Base-by-base conservation (phyloP, 2,888 invertebrate species). In the Calephelis perditalis region DNA sequence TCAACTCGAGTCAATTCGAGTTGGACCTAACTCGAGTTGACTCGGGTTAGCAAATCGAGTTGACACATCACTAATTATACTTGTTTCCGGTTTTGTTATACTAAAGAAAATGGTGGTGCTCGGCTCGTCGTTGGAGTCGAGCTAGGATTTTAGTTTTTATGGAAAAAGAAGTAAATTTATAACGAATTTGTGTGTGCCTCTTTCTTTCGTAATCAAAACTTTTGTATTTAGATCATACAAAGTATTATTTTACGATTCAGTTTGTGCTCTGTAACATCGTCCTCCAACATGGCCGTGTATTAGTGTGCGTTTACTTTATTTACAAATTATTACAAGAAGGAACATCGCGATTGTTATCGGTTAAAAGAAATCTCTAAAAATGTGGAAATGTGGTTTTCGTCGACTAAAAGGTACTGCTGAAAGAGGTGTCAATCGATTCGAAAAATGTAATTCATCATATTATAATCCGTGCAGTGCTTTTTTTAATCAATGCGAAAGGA, bases 371-470 rank as follows among this genome's bases (percentile, higher is more conserved):
- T 52, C 52, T 37, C 45, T 37, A 68, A 82, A 66, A 67, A 92
- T 92, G 92, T 92, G 91, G 91, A 91, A 91, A 78, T 91, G 88
- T 87, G 85, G 91, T 59, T 79, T 91, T 40, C 84, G 91, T 45
- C 86, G 91, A 58, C 75, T 91, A 59, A 81, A 85, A 70, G 92
- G 92, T 68, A 85, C 88, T 43, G 79, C 91, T 68, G 91, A 92
- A 68, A 81, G 86, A 70, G 81, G 87, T 71, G 86, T 79, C 62
- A 88, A 86, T 71, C 85, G 86, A 72, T 86, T 91, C 68, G 91
- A 91, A 70, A 85, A 84, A 75, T 80, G 87, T 49, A 83, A 86
- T 68, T 79, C 85, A 57, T 80, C 86, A 63, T 80, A 81, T 55
- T 80, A 81, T 55, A 83, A 82, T 68, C 68, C 80, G 60, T 62